Percentiles rank a stretch among this genome's conserved stretches.
Conservation (phyloP, 2,797 vertebrate genomes). For the Thunnus albacares region DNA sequence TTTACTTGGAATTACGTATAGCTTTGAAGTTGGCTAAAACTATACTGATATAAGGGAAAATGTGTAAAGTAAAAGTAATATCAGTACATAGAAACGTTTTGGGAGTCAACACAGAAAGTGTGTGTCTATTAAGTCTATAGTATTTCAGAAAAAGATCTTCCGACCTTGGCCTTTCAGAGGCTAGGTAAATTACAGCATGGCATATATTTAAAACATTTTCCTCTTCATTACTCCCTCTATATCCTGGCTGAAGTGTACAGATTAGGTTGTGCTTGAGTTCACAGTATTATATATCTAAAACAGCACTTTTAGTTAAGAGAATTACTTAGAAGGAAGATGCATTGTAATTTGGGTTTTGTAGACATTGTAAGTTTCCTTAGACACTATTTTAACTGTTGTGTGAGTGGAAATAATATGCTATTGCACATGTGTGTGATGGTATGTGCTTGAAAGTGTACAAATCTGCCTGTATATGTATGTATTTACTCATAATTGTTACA, state of each 20-base stretch:
- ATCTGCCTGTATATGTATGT: background rate
- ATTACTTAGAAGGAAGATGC: slow-evolving; percentile 15
- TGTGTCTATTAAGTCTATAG: background rate
- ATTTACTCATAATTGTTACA: background rate
- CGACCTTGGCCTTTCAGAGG: slow-evolving; percentile 12
- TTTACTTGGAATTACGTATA: background rate
- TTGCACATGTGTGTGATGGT: background rate
- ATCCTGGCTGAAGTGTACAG: slow-evolving; percentile 14
- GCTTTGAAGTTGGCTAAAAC: slow-evolving; percentile 11
- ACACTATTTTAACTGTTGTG: background rate
- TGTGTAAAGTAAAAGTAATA: slow-evolving; percentile 5
- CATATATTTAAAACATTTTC: slow-evolving; percentile 22
- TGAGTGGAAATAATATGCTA: slow-evolving; percentile 15
- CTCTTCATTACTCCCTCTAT: slow-evolving; percentile 20
- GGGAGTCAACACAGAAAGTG: background rate
- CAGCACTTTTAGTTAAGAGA: slow-evolving; percentile 5
- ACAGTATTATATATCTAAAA: background rate
- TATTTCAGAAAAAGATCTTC: background rate
- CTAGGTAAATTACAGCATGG: slow-evolving; percentile 12
- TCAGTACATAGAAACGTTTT: slow-evolving; percentile 5
- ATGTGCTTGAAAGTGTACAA: background rate
- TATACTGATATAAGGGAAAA: slow-evolving; percentile 10
- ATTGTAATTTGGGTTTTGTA: slow-evolving; percentile 13
- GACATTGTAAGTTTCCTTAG: background rate
- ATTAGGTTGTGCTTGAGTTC: background rate